phyloP scores from a whole-genome alignment of 2,113 vertebrate species.

The Rattus rattus region DNA sequence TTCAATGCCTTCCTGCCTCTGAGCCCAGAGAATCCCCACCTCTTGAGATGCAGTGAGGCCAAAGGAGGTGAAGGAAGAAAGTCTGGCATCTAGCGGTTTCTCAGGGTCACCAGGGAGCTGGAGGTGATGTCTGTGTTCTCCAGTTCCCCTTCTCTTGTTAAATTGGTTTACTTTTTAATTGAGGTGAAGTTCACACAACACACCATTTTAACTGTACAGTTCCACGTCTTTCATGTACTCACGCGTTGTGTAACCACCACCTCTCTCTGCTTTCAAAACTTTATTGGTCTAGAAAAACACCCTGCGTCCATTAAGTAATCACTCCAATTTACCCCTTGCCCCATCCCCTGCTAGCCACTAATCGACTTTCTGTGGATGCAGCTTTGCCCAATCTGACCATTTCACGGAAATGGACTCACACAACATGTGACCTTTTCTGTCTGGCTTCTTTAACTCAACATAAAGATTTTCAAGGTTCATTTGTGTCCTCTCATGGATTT shows the following conservation, averaged over 20 bases:
- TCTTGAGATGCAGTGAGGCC: background rate
- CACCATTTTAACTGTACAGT: constrained; percentile 6
- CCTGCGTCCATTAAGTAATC: background rate
- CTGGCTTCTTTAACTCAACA: background rate
- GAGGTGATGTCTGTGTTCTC: constrained; percentile 10
- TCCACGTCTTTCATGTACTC: background rate
- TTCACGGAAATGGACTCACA: background rate
- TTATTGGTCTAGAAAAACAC: constrained; percentile 47
- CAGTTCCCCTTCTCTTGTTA: constrained; percentile 52
- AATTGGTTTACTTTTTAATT: constrained; percentile 51
- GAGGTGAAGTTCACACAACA: constrained; percentile 36
- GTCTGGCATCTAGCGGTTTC: background rate
- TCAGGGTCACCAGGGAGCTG: background rate
- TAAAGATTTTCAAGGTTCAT: background rate
- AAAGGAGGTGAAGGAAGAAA: fast-evolving
- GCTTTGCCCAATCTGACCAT: constrained; percentile 26
- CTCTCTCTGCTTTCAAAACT: constrained; percentile 53
- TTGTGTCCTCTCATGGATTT: background rate
- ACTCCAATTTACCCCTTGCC: background rate
- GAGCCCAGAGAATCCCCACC: background rate
- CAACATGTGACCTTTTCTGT: background rate
- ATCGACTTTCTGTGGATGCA: constrained; percentile 9
- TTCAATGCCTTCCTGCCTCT: background rate
- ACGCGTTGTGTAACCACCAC: background rate
- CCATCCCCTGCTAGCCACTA: background rate